These are phyloP conservation scores for Arrhamphus sclerolepis DNA, from an alignment of 2,797 vertebrate species.

Conservation along the genomic window DNA sequence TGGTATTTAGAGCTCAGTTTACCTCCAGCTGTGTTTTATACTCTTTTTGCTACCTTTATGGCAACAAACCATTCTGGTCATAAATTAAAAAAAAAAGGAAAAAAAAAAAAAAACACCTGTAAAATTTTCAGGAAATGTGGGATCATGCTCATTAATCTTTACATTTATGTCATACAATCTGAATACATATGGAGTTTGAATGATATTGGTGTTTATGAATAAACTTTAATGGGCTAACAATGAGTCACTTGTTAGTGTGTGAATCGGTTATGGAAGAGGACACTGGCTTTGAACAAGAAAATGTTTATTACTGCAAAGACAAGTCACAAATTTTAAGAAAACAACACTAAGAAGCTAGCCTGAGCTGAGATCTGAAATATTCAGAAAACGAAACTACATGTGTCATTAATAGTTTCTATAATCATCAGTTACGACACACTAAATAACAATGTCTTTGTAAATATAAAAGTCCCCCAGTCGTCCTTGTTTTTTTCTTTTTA, in stretches of 20 bases:
- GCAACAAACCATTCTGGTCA: conserved; percentile 38
- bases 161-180: conserved; percentile 54
- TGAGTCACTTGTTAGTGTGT: neutral
- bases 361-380: conserved; percentile 99
- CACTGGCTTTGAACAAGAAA: conserved; percentile 91
- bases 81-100: conserved; percentile 22
- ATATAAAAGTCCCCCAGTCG: conserved; percentile 99
- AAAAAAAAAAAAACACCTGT: too few species aligned
- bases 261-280: conserved; percentile 30
- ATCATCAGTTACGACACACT: conserved; percentile 98
- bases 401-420: conserved; percentile 99
- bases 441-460: conserved; percentile 99
- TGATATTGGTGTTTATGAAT: conserved; percentile 66
- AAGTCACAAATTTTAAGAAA: conserved; percentile 99
- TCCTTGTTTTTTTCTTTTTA: conserved; percentile 84
- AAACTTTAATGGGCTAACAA: conserved; percentile 59
- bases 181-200: conserved; percentile 53
- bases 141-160: conserved; percentile 50
- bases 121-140: conserved; percentile 49
- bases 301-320: conserved; percentile 99
- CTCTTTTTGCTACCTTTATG: conserved; percentile 67
- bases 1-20: conserved; percentile 54
- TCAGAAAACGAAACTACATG: conserved; percentile 99
- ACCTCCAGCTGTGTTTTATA: conserved; percentile 64
- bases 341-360: conserved; percentile 99